Evolutionary conservation across 1,140 invertebrate species (phyloP).

Genomic region (Eupristina koningsbergeri): DNA sequence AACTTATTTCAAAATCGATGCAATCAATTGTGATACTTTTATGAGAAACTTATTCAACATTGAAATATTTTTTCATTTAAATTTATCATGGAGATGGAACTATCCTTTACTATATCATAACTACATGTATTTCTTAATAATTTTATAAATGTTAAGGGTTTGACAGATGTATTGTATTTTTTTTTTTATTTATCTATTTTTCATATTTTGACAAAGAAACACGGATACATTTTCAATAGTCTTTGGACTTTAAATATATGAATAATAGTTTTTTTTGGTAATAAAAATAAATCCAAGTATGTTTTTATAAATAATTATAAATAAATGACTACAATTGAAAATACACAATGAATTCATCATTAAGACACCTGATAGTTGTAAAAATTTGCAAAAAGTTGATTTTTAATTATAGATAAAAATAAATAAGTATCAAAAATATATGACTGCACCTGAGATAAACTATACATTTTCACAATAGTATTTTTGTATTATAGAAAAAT

Average conservation of each 20-base stretch:
- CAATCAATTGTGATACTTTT: constrained; percentile 17
- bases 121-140: constrained; percentile 23
- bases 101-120: constrained; percentile 30
- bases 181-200: not conserved
- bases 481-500: constrained; percentile 2
- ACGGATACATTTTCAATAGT: constrained; percentile 1
- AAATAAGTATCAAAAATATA: constrained; percentile 44
- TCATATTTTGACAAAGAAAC: constrained; percentile 37
- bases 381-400: not conserved
- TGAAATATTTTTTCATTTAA: constrained; percentile 41
- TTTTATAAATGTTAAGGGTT: constrained; percentile 25
- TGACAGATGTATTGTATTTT: not conserved
- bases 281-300: not conserved
- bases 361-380: not conserved
- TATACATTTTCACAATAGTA: constrained; percentile 1
- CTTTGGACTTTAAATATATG: not conserved
- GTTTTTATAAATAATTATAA: not conserved
- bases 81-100: constrained; percentile 28
- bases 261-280: constrained; percentile 13
- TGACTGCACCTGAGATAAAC: constrained; percentile 8
- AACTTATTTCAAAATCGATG: constrained; percentile 48
- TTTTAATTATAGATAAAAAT: constrained; percentile 14
- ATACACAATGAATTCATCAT: not conserved
- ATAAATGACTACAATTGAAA: not conserved
- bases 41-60: constrained; percentile 30